These are phyloP conservation scores for Theristicus caerulescens DNA, from an alignment of 2,113 vertebrate genomes.

Conservation along the genomic window DNA sequence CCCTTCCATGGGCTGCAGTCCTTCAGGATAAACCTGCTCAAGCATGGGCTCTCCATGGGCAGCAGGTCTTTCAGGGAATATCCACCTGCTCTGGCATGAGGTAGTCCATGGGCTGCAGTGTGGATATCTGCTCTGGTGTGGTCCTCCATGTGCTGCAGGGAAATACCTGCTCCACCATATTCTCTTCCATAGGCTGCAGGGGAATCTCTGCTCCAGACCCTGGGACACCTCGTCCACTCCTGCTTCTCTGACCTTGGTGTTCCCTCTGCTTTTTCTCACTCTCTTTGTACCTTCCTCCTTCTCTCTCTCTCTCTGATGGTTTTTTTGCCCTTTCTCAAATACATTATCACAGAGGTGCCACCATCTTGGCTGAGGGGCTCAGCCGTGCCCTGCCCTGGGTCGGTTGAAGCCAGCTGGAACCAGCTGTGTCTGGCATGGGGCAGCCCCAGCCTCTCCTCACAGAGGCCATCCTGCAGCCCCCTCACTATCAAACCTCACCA, in stretches of 20 bases:
- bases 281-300: background rate
- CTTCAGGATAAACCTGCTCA: background rate
- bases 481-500: background rate
- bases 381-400: fast-evolving
- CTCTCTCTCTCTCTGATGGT: background rate
- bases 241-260: background rate
- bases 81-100: background rate
- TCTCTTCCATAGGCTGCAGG: background rate
- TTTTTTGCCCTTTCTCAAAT: background rate
- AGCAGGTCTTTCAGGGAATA: background rate
- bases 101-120: background rate
- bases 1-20: background rate
- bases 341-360: background rate
- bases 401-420: fast-evolving
- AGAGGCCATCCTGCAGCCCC: background rate
- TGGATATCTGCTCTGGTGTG: background rate
- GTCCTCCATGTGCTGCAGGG: background rate
- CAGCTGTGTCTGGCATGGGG: fast-evolving
- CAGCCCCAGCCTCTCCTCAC: fast-evolving
- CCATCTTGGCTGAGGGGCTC: fast-evolving
- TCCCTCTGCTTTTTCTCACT: background rate
- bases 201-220: background rate
- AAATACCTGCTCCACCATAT: background rate
- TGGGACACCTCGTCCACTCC: background rate
- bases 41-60: background rate